Evolutionary conservation across 2,113 vertebrate genomes (phyloP).

Genomic region (Onychorhynchus coronatus): DNA sequence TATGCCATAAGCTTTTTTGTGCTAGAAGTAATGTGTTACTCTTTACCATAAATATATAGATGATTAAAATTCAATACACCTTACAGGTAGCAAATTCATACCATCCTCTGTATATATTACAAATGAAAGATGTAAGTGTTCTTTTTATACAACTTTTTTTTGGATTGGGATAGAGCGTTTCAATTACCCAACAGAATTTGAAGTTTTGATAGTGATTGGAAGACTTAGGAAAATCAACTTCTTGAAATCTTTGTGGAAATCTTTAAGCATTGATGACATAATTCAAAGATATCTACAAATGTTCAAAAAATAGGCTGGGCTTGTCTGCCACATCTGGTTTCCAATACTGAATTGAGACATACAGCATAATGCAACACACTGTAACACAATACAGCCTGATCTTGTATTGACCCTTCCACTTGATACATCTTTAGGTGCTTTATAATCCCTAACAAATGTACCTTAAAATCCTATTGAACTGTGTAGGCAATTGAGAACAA

Average conservation of each 20-base stretch:
- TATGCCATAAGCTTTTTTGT: conserved; percentile 73
- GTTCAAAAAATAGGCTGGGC: conserved; percentile 10
- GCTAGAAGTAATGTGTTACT: conserved; percentile 69
- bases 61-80: conserved; percentile 68
- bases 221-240: not conserved
- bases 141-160: conserved; percentile 3
- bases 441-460: conserved; percentile 62
- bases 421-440: conserved; percentile 58
- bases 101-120: not conserved
- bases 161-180: not conserved
- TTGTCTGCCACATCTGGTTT: conserved; percentile 33
- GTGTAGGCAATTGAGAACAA: conserved; percentile 56
- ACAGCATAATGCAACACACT: not conserved
- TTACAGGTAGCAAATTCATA: conserved; percentile 52
- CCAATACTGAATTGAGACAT: conserved; percentile 28
- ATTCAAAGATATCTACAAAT: conserved; percentile 22
- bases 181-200: conserved; percentile 6
- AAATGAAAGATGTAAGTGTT: not conserved
- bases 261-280: conserved; percentile 25
- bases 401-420: conserved; percentile 55
- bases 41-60: conserved; percentile 65
- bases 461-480: conserved; percentile 50
- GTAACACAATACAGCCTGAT: conserved; percentile 39
- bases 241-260: conserved; percentile 3
- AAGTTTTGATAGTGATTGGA: not conserved